Conservation (phyloP, 2,113 vertebrate species). For the Cheirogaleus medius region DNA sequence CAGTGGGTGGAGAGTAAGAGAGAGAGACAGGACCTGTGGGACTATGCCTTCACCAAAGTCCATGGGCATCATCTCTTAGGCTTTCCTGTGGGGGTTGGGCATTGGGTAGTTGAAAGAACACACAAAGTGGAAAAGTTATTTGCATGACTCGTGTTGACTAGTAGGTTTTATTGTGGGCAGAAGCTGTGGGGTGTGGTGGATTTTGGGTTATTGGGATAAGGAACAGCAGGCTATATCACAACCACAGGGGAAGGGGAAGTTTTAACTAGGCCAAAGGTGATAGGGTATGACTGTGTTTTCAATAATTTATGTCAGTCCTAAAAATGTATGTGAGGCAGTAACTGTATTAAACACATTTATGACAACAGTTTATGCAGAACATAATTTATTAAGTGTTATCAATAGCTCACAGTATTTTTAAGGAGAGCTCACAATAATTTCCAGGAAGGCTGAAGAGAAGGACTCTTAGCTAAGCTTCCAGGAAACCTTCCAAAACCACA, state of each 20-base stretch:
- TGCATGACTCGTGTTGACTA: neutral
- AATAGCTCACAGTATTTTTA: neutral
- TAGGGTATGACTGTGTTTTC: neutral
- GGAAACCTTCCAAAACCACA: neutral
- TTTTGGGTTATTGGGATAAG: neutral
- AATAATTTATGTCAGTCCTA: neutral
- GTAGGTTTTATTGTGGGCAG: neutral
- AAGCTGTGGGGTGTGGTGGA: neutral
- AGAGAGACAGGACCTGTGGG: too few relatives aligned
- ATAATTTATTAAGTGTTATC: neutral
- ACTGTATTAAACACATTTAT: neutral
- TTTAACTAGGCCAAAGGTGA: neutral
- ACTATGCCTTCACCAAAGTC: neutral
- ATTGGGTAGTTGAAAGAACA: neutral
- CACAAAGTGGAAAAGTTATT: neutral
- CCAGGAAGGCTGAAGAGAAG: neutral
- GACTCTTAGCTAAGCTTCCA: neutral
- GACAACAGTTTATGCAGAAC: neutral
- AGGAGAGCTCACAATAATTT: neutral
- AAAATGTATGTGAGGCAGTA: neutral
- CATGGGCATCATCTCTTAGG: neutral
- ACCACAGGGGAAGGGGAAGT: rapidly evolving
- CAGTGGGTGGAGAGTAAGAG: neutral
- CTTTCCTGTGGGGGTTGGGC: neutral
- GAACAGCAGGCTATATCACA: neutral